phyloP scores from a whole-genome alignment of 2,113 vertebrate species.

The Zapornia atra region DNA sequence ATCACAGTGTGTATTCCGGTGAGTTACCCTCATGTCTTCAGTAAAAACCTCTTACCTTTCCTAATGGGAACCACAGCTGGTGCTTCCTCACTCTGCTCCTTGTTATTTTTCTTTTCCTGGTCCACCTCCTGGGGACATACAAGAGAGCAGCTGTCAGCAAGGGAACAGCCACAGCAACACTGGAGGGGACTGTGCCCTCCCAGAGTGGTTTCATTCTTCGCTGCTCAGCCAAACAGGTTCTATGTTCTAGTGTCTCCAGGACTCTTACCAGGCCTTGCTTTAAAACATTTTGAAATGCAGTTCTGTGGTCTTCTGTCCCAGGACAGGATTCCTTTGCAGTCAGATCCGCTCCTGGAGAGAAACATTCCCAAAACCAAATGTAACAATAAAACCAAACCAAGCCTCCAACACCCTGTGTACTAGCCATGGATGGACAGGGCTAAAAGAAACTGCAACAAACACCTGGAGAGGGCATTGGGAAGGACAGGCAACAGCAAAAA shows the following conservation, averaged over 20 bases:
- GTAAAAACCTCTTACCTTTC: constrained; percentile 21
- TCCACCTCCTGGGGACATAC: neutral
- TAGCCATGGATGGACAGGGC: neutral
- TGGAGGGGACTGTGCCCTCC: neutral
- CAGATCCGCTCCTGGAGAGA: neutral
- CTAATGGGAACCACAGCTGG: neutral
- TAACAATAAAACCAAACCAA: neutral
- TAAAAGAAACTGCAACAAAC: neutral
- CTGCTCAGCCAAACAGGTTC: neutral
- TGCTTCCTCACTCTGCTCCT: neutral
- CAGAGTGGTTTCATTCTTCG: neutral
- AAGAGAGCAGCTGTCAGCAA: neutral
- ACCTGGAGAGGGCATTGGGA: neutral
- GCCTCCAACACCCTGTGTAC: neutral
- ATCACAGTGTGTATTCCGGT: fast-evolving
- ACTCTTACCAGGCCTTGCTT: neutral
- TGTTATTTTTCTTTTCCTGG: neutral
- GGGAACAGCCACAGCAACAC: neutral
- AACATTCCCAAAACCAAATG: neutral
- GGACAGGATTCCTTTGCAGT: neutral
- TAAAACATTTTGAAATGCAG: neutral
- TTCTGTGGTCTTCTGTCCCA: neutral
- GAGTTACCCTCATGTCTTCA: fast-evolving
- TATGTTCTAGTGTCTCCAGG: neutral
- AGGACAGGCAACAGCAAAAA: neutral